Percentiles rank a stretch among this genome's conserved stretches.
Conservation (phyloP, 2,113 vertebrate species). For the Copsychus sechellarum region DNA sequence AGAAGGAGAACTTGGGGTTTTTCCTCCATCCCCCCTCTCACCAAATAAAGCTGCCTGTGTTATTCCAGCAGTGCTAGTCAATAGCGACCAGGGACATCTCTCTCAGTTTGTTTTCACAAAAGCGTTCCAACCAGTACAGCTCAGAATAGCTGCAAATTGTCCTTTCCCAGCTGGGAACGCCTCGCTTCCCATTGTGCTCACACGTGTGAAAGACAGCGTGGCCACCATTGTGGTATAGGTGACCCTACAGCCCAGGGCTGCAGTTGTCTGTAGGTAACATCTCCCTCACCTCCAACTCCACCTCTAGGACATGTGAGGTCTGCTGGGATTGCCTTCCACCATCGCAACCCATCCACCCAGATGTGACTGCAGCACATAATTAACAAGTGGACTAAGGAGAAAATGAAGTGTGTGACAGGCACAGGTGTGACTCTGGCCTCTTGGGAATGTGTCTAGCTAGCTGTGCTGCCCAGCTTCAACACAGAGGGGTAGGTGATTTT, state of each 20-base stretch:
- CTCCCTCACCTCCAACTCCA: neutral
- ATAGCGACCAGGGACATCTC: neutral
- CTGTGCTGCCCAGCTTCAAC: neutral
- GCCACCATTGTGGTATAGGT: fast-evolving
- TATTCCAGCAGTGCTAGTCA: neutral
- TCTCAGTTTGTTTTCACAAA: conserved; percentile 17
- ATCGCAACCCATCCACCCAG: fast-evolving
- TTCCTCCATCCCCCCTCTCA: neutral
- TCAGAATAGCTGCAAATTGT: conserved; percentile 10
- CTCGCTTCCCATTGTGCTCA: neutral
- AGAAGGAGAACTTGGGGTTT: neutral
- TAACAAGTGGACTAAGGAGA: neutral
- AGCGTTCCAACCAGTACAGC: neutral
- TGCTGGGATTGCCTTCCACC: neutral
- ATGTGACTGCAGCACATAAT: neutral
- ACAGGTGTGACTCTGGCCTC: fast-evolving
- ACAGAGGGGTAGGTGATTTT: neutral
- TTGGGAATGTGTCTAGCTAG: neutral
- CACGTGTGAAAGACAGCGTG: fast-evolving
- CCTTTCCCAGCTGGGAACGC: neutral
- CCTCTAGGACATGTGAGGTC: neutral
- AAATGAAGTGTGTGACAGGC: neutral
- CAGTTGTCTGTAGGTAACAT: neutral
- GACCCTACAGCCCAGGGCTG: neutral
- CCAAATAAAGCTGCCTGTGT: neutral